Conservation (phyloP, 1,140 invertebrate genomes). For the Centruroides sculpturatus region DNA sequence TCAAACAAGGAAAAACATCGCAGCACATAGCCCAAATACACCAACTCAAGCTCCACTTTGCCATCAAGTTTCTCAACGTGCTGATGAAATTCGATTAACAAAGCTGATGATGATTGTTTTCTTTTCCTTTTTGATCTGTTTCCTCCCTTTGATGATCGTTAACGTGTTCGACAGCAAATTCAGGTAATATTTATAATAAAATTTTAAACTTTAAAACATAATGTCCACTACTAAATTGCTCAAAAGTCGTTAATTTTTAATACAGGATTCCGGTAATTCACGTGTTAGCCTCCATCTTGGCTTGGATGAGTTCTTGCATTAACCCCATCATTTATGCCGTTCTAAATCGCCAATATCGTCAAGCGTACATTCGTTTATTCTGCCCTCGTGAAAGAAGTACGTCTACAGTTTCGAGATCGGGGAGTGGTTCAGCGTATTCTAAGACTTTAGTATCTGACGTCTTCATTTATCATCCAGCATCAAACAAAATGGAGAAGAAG, state of each 20-base stretch:
- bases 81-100: conserved; percentile 42
- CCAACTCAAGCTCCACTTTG: conserved; percentile 3
- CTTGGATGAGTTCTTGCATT: conserved; percentile 41
- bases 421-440: conserved; percentile 6
- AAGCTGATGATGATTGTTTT: conserved; percentile 74
- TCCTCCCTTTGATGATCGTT: conserved; percentile 67
- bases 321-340: conserved; percentile 54
- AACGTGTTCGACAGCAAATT: conserved; percentile 40
- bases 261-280: conserved; percentile 49
- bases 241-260: neutral
- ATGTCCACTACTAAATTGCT: neutral
- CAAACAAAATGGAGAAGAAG: too few relatives aligned
- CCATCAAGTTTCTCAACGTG: conserved; percentile 8
- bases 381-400: conserved; percentile 2
- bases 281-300: conserved; percentile 38
- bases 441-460: conserved; percentile 12
- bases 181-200: neutral
- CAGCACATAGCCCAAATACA: conserved; percentile 6
- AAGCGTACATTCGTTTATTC: conserved; percentile 43
- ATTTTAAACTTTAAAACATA: neutral
- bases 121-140: conserved; percentile 63
- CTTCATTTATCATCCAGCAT: conserved; percentile 4
- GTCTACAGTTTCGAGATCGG: neutral
- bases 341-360: conserved; percentile 73
- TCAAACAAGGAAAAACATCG: conserved; percentile 11